phyloP scores from a whole-genome alignment of 2,888 invertebrate species.

The Agrilus mali region DNA sequence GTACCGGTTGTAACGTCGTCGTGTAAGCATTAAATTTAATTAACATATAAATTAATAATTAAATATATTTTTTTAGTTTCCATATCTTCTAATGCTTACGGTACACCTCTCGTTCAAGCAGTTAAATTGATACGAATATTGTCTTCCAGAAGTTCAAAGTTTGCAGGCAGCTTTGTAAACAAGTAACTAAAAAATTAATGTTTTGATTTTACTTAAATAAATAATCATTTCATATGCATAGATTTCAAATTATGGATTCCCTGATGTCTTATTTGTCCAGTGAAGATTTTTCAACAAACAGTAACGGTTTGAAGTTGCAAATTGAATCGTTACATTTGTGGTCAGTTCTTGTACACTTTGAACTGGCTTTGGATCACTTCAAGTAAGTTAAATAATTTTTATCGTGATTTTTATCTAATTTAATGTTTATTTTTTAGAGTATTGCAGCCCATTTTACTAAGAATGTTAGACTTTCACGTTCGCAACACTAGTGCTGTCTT shows the following conservation, averaged over 20 bases:
- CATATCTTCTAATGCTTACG: conserved; percentile 36
- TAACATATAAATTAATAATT: not conserved
- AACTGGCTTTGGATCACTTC: conserved; percentile 36
- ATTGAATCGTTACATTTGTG: conserved; percentile 49
- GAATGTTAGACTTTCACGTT: conserved; percentile 45
- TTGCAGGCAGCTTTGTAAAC: conserved; percentile 39
- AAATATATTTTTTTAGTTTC: conserved; percentile 9
- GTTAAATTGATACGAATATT: conserved; percentile 63
- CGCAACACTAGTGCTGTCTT: conserved; percentile 40
- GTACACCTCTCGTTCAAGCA: conserved; percentile 55
- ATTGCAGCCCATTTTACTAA: conserved; percentile 41
- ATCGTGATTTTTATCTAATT: not conserved
- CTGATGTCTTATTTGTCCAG: conserved; percentile 43
- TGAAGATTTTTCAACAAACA: conserved; percentile 37
- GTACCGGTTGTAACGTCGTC: conserved; percentile 30
- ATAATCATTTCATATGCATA: conserved; percentile 18
- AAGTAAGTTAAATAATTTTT: conserved; percentile 20
- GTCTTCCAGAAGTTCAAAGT: conserved; percentile 44
- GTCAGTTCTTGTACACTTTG: conserved; percentile 42
- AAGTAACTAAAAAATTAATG: conserved; percentile 30
- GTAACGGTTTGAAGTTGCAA: conserved; percentile 45
- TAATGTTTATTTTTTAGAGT: conserved; percentile 22
- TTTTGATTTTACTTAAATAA: conserved; percentile 1
- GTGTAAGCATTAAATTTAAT: conserved; percentile 11
- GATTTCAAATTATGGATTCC: conserved; percentile 40